Evolutionary conservation across 2,797 vertebrate genomes (phyloP), one percentile per base, ranked within the genome.

Genomic region (Platalea minor): DNA sequence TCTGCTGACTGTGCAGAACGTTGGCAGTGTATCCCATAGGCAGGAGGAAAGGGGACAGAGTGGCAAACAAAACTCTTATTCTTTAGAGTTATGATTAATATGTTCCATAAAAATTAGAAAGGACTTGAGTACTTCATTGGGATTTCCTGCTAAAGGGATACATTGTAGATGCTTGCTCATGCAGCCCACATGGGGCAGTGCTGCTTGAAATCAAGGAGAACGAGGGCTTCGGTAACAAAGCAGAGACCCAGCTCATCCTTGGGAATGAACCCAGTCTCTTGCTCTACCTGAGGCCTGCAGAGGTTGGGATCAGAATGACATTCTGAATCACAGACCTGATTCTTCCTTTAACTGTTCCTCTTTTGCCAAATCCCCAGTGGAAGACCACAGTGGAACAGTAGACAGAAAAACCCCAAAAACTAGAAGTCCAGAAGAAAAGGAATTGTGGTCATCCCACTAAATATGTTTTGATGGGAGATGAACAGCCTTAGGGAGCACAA

Each of bases 381-480:
- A 91, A 91, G 35, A 45, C 13, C 29, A 77, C 28, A 35, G 19
- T 26, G 35, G 17, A 86, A 76, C 5, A 57, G 28, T 3, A 77
- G 45, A 68, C 21, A 10, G 3, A 15, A 59, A 78, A 37, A 26
- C 0, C 3, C 5, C 7, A 1, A 64, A 70, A 83, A 4, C 1
- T 23, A 3, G 24, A 61, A 72, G 28, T 39, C 13, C 46, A 79
- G 50, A 65, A 95, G 60, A n/a, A 64, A 89, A 86, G 29, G 57
- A 72, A 85, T 12, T n/a, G 31, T 63, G n/a, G 9, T 76, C 35
- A 82, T 56, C 10, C 23, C 48, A 35, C 48, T 56, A 23, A 91
- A 39, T 41, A 17, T 9, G 23, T 82, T 91, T 78, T 76, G 37
- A 41, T 37, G 45, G 63, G 24, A 69, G 45, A 61, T 45, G 28